Conservation (phyloP, 2,888 invertebrate genomes). For the Chironomus tentans region DNA sequence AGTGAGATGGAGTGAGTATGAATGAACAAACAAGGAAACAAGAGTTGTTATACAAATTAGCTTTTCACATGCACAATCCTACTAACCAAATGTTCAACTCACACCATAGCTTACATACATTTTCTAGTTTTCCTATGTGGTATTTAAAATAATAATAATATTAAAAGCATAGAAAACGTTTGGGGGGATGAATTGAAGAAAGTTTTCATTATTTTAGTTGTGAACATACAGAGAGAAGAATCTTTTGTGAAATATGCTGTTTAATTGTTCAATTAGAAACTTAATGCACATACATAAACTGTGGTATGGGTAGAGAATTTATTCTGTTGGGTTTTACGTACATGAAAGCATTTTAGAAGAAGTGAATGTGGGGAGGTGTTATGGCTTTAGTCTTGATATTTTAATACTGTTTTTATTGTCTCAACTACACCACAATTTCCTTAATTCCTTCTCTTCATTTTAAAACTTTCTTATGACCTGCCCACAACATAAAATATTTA, state of each 20-base stretch:
- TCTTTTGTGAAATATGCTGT: slow-evolving; percentile 22
- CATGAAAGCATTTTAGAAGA: neutral
- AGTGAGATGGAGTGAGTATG: neutral
- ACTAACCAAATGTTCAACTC: neutral
- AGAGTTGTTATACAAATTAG: slow-evolving; percentile 23
- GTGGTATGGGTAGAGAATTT: neutral
- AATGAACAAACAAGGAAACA: slow-evolving; percentile 25
- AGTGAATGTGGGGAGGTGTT: neutral
- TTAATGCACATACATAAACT: slow-evolving; percentile 12
- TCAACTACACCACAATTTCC: slow-evolving; percentile 20
- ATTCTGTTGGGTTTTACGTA: neutral
- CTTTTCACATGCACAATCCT: slow-evolving; percentile 24
- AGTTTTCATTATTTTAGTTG: neutral
- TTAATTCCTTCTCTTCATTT: slow-evolving; percentile 4
- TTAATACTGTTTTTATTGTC: slow-evolving; percentile 21
- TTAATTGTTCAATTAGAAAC: slow-evolving; percentile 26
- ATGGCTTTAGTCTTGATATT: slow-evolving; percentile 19
- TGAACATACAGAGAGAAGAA: neutral
- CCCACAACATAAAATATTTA: neutral
- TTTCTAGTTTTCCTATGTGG: neutral
- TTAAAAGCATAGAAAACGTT: too few relatives aligned
- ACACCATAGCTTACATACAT: neutral
- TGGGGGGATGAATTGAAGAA: neutral
- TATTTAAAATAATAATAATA: too few relatives aligned
- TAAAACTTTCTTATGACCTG: neutral